Evolutionary conservation across 1,140 invertebrate species (phyloP).

Genomic region (Drosophila dunni): DNA sequence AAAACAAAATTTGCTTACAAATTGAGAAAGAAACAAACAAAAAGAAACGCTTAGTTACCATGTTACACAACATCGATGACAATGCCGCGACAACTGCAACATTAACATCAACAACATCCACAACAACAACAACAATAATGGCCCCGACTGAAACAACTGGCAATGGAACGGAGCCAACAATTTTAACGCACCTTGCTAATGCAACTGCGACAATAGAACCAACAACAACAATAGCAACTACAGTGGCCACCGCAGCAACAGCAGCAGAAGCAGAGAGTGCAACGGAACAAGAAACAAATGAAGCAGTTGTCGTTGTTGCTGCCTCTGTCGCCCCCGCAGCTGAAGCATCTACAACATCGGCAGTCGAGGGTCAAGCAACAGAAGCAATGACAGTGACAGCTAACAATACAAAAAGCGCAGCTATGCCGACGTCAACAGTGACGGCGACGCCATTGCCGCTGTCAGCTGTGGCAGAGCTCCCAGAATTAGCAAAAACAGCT

Average conservation of each 20-base stretch:
- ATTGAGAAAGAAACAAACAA: constrained; percentile 36
- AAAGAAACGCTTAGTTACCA: constrained; percentile 61
- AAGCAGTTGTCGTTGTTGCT: constrained; percentile 25
- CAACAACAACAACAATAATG: constrained; percentile 35
- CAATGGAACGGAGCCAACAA: constrained; percentile 58
- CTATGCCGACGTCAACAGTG: background rate
- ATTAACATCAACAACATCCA: constrained; percentile 14
- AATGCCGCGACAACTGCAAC: constrained; percentile 52
- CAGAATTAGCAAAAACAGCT: constrained; percentile 62
- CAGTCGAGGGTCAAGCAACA: constrained; percentile 45
- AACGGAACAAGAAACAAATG: constrained; percentile 54
- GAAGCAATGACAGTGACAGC: constrained; percentile 33
- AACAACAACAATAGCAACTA: constrained; percentile 11
- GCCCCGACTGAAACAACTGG: constrained; percentile 47
- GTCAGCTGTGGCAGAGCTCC: constrained; percentile 53
- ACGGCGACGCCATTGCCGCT: constrained; percentile 37
- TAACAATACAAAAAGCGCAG: constrained; percentile 34
- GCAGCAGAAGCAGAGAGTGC: constrained; percentile 27
- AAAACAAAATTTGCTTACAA: constrained; percentile 11
- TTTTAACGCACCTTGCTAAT: constrained; percentile 51
- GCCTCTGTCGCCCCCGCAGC: constrained; percentile 9
- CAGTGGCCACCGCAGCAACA: constrained; percentile 12
- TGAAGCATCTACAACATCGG: constrained; percentile 21
- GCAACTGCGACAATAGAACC: constrained; percentile 52
- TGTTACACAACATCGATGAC: constrained; percentile 67